A percentile compares a stretch with the other conserved stretches of the same genome.
These are phyloP conservation scores for Periplaneta americana DNA, from an alignment of 1,140 invertebrate genomes.

Conservation along the genomic window DNA sequence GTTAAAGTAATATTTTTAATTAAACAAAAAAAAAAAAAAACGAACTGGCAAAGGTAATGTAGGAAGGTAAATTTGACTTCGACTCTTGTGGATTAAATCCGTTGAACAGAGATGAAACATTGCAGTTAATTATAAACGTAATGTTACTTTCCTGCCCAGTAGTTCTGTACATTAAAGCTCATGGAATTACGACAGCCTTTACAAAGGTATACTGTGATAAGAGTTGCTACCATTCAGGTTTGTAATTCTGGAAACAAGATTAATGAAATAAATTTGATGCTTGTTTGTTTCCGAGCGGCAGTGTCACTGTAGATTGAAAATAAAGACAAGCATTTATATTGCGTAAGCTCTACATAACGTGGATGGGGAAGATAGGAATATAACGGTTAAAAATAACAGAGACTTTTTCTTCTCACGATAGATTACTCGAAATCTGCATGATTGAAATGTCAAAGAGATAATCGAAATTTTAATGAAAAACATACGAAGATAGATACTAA, in stretches of 20 bases:
- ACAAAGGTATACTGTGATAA: not conserved
- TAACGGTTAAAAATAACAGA: not conserved
- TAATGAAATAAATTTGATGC: not conserved
- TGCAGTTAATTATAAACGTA: too few relatives aligned
- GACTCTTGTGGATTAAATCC: too few relatives aligned
- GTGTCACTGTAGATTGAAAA: not conserved
- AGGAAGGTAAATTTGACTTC: too few relatives aligned
- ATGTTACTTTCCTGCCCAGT: too few relatives aligned
- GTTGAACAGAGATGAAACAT: too few relatives aligned
- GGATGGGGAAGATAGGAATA: too few relatives aligned
- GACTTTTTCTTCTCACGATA: not conserved
- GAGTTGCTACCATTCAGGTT: not conserved
- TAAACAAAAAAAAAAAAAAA: too few relatives aligned
- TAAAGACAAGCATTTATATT: not conserved
- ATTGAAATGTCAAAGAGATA: not conserved
- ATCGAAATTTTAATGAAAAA: not conserved
- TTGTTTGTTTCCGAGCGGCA: not conserved
- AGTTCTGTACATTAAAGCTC: too few relatives aligned
- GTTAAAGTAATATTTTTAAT: too few relatives aligned
- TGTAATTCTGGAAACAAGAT: not conserved
- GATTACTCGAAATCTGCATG: not conserved
- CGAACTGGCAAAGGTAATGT: too few relatives aligned
- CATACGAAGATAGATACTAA: not conserved
- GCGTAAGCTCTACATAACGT: not conserved
- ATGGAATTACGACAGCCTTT: not conserved